phyloP scores from a whole-genome alignment of 35 echinoderm and acorn worm genomes.

The Chiridota heheva region DNA sequence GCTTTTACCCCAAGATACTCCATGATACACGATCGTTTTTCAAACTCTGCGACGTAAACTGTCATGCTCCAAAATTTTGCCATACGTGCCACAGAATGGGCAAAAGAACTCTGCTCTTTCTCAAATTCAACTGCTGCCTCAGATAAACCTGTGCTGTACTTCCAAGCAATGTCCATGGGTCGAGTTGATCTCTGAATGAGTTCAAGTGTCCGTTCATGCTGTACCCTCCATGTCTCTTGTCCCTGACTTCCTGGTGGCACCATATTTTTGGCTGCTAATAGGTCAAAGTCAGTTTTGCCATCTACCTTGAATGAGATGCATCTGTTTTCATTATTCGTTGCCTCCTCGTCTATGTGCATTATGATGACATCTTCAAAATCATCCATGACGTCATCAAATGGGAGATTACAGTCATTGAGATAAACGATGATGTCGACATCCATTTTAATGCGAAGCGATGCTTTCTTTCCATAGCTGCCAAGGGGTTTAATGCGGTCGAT shows the following conservation, averaged over 20 bases:
- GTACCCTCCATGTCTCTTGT: background rate
- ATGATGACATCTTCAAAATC: background rate
- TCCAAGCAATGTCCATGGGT: background rate
- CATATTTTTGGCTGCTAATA: slow-evolving; percentile 18
- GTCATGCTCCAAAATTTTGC: slow-evolving; percentile 48
- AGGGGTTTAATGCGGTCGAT: too few species aligned
- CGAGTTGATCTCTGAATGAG: background rate
- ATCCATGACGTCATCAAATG: background rate
- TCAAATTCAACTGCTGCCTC: slow-evolving; percentile 32
- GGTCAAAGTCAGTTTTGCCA: background rate
- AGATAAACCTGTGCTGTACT: slow-evolving; percentile 19
- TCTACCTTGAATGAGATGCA: background rate
- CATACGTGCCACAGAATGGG: background rate
- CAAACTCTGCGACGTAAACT: slow-evolving; percentile 9
- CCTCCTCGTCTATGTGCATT: background rate
- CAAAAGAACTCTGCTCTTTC: background rate
- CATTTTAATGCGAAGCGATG: slow-evolving; percentile 23
- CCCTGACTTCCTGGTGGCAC: slow-evolving; percentile 11
- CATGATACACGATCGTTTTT: slow-evolving; percentile 24
- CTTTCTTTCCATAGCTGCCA: slow-evolving; percentile 27
- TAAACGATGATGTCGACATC: slow-evolving; percentile 20
- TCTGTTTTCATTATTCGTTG: background rate
- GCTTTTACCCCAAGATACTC: slow-evolving; percentile 30
- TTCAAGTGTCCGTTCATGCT: background rate
- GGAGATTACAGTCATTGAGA: slow-evolving; percentile 22